Percentiles rank a stretch among this genome's conserved stretches.
These are phyloP conservation scores for Tringa solitaria DNA, from an alignment of 2,113 vertebrate species.

Conservation along the genomic window DNA sequence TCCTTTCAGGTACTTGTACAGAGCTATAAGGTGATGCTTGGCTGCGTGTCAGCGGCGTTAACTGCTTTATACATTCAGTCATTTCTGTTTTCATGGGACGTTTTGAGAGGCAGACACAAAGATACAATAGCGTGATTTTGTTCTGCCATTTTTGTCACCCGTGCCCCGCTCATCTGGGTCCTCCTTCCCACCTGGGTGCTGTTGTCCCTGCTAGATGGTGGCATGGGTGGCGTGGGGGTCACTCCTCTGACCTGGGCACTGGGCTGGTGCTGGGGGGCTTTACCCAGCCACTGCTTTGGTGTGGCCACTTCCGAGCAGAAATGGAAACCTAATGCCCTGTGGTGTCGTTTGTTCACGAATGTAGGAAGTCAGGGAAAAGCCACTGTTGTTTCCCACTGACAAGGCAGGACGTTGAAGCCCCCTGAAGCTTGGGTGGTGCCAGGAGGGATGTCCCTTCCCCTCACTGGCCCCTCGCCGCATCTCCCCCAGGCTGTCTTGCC, in stretches of 20 bases:
- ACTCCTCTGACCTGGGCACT: no score
- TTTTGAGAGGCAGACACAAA: not conserved
- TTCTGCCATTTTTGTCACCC: not conserved
- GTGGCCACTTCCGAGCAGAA: not conserved
- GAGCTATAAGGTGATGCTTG: no score
- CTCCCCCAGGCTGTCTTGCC: not conserved
- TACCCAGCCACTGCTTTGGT: rapidly evolving
- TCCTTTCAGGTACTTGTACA: no score
- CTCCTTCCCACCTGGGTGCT: not conserved
- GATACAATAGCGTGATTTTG: rapidly evolving
- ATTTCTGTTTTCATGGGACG: not conserved
- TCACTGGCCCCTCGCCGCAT: not conserved
- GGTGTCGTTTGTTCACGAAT: rapidly evolving
- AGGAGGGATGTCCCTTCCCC: no score
- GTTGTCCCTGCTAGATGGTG: rapidly evolving
- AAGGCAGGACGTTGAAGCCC: not conserved
- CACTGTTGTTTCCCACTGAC: no score
- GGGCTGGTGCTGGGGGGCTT: not conserved
- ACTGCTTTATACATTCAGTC: not conserved
- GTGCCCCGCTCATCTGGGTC: rapidly evolving
- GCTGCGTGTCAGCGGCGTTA: rapidly evolving
- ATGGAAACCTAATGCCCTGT: rapidly evolving
- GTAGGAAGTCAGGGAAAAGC: not conserved
- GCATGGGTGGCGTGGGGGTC: rapidly evolving
- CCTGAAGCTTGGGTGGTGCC: rapidly evolving